A percentile compares a stretch with the other conserved stretches of the same genome.
Conservation (phyloP, 2,888 invertebrate genomes). For the Caenorhabditis macrosperma region DNA sequence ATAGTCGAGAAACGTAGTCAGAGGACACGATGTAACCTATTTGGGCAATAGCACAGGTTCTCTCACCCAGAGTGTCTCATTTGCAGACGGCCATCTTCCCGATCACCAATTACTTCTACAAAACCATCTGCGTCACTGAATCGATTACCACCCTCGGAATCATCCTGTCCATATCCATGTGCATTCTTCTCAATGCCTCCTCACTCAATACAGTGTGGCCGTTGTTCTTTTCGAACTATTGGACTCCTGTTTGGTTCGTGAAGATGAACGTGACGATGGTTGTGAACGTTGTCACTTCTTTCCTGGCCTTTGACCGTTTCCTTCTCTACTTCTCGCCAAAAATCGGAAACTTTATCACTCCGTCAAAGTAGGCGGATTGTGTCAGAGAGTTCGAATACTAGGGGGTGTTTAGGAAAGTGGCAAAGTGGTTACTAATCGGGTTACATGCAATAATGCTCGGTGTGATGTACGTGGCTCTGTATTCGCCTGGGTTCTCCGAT, state of each 20-base stretch:
- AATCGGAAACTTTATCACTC: not conserved
- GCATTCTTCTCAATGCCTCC: not conserved
- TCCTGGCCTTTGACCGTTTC: not conserved
- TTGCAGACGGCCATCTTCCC: not conserved
- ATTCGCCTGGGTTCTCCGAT: no score
- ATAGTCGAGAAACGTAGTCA: no score
- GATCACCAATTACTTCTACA: not conserved
- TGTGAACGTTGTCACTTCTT: not conserved
- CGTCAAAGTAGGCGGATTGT: not conserved
- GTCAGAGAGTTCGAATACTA: not conserved
- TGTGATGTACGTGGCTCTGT: no score
- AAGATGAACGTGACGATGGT: not conserved
- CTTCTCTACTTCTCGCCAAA: not conserved
- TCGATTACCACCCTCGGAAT: not conserved
- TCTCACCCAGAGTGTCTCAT: no score
- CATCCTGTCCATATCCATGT: not conserved
- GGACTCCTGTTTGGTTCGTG: not conserved
- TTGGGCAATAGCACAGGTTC: no score
- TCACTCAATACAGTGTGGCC: no score
- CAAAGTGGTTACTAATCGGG: no score
- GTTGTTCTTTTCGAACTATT: no score
- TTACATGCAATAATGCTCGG: no score
- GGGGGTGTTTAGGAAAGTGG: no score
- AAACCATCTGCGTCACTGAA: not conserved
- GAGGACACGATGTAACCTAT: no score